Evolutionary conservation across 2,888 invertebrate species (phyloP), one percentile per base, ranked within the genome.

Genomic region (Agrotis ipsilon): DNA sequence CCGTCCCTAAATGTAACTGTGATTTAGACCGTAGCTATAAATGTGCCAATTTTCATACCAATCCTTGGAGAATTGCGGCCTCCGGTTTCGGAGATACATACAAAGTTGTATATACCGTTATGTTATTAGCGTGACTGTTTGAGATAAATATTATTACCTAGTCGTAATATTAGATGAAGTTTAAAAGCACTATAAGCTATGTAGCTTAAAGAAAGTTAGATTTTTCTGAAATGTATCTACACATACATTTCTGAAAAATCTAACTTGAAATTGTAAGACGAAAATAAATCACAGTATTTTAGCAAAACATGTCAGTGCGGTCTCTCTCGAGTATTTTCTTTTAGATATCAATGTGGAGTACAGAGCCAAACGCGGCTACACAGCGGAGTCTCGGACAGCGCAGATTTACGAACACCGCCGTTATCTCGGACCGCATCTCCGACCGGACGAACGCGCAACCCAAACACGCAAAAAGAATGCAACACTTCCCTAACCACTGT

Each of bases 351-450:
- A 82, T 84, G 86, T 82, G 83, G 78, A 86, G 80, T 86, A 78
- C 60, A 71, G 75, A 83, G 83, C 80, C 82, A 83, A 80, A 75
- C 72, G 79, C 72, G 71, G 69, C 76, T 63, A 74, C 55, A 80
- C 49, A 65, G 69, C 63, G 71, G 80, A 69, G 65, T 78, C 79
- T 85, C 80, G 81, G 80, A 81, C 86, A 85, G 86, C 90, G 89
- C 88, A 93, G 93, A 94, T 94, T 94, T 94, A 93, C 93, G 92
- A 87, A 90, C 87, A 86, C 82, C 82, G 80, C 80, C 82, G 83
- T 75, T 91, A 92, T 92, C 90, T 88, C 21, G 73, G 64, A 79
- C 86, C 90, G 78, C 88, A 90, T 89, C 88, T 88, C 80, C 59
- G 74, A 80, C 81, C 78, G 81, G 83, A 85, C 84, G 75, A 84